Conservation (phyloP, 2,797 vertebrate species). For the Tangara arthus region DNA sequence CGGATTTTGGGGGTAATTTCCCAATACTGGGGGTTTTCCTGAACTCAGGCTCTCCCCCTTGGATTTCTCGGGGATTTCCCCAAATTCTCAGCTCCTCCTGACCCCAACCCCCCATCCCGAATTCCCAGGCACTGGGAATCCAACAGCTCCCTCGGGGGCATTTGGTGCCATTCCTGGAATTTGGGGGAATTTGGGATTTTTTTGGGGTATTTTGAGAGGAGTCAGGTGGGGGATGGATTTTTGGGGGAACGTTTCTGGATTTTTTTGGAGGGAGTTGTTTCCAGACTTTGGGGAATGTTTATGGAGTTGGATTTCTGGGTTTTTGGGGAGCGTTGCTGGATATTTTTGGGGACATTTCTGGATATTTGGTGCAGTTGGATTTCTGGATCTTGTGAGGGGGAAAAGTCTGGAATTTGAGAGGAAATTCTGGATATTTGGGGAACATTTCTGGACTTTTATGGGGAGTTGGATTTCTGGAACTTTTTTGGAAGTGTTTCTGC, state of each 20-base stretch:
- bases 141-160: neutral
- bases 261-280: neutral
- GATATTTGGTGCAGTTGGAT: neutral
- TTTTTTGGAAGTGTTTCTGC: neutral
- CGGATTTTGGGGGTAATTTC: neutral
- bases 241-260: neutral
- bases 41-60: neutral
- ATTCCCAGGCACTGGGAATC: neutral
- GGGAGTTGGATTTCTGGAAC: neutral
- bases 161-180: neutral
- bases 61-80: neutral
- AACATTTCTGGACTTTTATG: neutral
- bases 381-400: neutral
- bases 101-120: neutral
- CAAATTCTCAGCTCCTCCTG: neutral
- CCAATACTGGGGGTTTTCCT: neutral
- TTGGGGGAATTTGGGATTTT: neutral
- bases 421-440: neutral
- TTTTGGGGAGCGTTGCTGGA: neutral
- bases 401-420: neutral
- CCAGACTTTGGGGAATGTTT: neutral
- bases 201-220: neutral
- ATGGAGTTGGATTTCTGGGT: neutral
- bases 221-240: neutral
- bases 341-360: neutral